Evolutionary conservation across 1,140 invertebrate genomes (phyloP).

Genomic region (Sitophilus oryzae): DNA sequence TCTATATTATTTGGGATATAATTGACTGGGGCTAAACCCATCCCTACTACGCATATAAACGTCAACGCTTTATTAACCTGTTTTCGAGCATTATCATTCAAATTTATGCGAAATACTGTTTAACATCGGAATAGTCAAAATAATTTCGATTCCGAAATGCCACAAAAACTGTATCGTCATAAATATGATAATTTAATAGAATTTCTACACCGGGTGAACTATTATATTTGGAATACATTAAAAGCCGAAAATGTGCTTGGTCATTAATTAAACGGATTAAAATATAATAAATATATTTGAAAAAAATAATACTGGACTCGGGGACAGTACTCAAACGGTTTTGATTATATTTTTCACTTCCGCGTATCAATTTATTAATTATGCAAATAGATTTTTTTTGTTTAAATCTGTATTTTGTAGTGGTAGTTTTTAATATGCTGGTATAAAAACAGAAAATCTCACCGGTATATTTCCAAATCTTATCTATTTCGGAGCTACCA

Average conservation of each 20-base stretch:
- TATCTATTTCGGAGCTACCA: too few relatives aligned
- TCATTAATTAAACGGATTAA: constrained; percentile 4
- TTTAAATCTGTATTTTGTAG: too few relatives aligned
- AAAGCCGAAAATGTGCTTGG: background rate
- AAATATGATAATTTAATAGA: constrained; percentile 24
- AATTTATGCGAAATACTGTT: constrained; percentile 24
- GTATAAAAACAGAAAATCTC: too few relatives aligned
- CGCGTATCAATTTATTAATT: background rate
- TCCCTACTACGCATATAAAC: background rate
- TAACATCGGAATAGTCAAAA: constrained; percentile 20
- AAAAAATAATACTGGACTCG: too few relatives aligned
- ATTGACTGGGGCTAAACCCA: too few relatives aligned
- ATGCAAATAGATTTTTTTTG: too few relatives aligned
- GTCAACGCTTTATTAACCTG: constrained; percentile 5
- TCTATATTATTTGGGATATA: too few relatives aligned
- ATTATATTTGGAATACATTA: constrained; percentile 19
- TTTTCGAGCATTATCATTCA: constrained; percentile 11
- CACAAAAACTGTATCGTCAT: constrained; percentile 20
- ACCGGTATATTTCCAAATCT: too few relatives aligned
- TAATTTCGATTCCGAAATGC: constrained; percentile 20
- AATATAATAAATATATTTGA: background rate
- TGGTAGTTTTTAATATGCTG: too few relatives aligned
- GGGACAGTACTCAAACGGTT: background rate
- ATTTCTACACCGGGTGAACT: constrained; percentile 20
- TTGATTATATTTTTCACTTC: background rate